Conservation (phyloP, 1,140 invertebrate species). For the Lethrus apterus region DNA sequence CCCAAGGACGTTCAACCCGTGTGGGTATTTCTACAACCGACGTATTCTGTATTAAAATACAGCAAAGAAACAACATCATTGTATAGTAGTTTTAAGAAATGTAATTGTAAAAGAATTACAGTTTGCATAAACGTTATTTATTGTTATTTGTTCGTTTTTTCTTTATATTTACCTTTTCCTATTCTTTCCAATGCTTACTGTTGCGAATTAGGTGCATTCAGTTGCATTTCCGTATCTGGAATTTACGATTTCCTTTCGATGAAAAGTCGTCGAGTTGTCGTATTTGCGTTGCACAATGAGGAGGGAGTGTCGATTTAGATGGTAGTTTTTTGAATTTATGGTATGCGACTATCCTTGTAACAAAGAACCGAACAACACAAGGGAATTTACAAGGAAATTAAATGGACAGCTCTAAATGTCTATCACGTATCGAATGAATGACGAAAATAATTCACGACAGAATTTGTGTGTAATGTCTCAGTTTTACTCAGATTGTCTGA, state of each 20-base stretch:
- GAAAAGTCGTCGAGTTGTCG: constrained; percentile 5
- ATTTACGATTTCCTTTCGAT: constrained; percentile 9
- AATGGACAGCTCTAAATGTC: constrained; percentile 4
- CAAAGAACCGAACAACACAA: constrained; percentile 21
- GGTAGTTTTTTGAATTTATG: constrained; percentile 24
- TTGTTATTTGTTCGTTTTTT: constrained; percentile 14
- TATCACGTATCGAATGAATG: too few relatives aligned
- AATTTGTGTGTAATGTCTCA: too few relatives aligned
- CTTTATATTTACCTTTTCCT: neutral
- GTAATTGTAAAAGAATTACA: constrained; percentile 21
- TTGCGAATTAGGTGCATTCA: neutral
- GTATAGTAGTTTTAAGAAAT: constrained; percentile 19
- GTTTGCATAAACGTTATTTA: constrained; percentile 21
- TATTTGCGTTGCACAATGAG: constrained; percentile 9
- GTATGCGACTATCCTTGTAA: constrained; percentile 24
- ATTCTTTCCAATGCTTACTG: neutral
- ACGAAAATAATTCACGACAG: too few relatives aligned
- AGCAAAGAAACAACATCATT: constrained; percentile 16
- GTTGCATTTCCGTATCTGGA: constrained; percentile 5
- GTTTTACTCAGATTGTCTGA: too few relatives aligned
- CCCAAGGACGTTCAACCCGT: constrained; percentile 12
- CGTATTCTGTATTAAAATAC: constrained; percentile 13
- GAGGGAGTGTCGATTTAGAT: constrained; percentile 19
- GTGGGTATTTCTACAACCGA: constrained; percentile 17
- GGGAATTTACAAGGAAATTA: constrained; percentile 15